These are phyloP conservation scores for Molothrus aeneus DNA, from an alignment of 2,797 vertebrate genomes.

Conservation along the genomic window DNA sequence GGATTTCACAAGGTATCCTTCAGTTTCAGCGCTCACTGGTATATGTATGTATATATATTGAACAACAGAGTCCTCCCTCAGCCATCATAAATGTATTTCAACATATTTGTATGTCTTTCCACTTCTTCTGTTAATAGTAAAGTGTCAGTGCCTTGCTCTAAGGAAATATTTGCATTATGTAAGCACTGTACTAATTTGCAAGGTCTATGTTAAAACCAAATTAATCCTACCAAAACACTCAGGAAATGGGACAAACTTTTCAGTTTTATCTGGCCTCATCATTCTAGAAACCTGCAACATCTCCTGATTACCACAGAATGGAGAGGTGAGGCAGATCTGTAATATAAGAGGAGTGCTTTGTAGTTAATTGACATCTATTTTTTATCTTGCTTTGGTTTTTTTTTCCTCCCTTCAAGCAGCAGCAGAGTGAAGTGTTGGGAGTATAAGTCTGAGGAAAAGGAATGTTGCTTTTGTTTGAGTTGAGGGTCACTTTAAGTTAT, in stretches of 20 bases:
- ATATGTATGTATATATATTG: neutral
- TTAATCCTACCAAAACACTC: neutral
- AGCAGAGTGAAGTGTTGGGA: neutral
- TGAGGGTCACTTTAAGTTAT: neutral
- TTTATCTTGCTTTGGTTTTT: neutral
- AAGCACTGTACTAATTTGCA: neutral
- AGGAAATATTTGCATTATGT: neutral
- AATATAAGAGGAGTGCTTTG: conserved; percentile 33
- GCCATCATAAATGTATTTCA: neutral
- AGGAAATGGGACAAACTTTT: neutral
- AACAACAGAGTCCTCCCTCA: neutral
- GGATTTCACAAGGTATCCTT: neutral
- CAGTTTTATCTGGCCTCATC: neutral
- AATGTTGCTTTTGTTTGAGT: neutral
- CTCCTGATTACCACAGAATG: neutral
- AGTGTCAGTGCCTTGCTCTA: neutral
- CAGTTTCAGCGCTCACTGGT: neutral
- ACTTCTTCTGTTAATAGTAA: neutral
- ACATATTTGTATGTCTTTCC: neutral
- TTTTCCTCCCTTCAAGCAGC: neutral
- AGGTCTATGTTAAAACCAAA: neutral
- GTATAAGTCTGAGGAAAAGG: neutral
- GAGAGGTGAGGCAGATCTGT: neutral
- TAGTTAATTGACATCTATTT: conserved; percentile 41
- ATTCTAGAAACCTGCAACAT: neutral